Evolutionary conservation across 2,797 vertebrate species (phyloP), one percentile per base, ranked within the genome.

Genomic region (Macropus fuliginosus): DNA sequence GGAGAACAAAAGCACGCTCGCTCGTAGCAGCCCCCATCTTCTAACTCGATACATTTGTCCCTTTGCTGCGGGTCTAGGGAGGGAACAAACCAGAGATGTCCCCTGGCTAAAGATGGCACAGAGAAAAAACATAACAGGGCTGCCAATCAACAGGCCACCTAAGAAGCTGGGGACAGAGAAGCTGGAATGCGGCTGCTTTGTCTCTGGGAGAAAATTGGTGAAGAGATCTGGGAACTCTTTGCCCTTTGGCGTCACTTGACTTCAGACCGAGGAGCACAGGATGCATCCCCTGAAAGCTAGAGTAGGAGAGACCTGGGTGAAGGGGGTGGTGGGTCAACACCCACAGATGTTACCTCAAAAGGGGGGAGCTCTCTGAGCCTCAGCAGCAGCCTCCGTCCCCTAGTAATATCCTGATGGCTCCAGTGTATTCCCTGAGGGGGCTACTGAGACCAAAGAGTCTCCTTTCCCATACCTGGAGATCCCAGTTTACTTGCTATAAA

Each of bases 1-100:
- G 40, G 6, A 94, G 92, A 96, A 97, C 95, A 98, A 97, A 97
- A 95, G 97, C 46, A 92, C 13, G 28, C 52, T 34, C 13, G 28
- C 52, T 34, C 92, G 31, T 9, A 92, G 89, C 21, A 74, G 90
- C 56, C 57, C 94, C 91, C 56, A 95, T 55, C n/a, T 55, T 56
- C 40, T 55, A 12, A 16, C 55, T 9, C 9, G 12, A n/a, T 55
- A 87, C 91, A 87, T 54, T 93, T 92, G 94, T 87, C 55, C 31
- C 40, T 57, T n/a, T 94, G 93, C 91, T 40, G 50, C 55, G n/a
- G 74, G 89, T 62, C 94, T 94, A 56, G 31, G 90, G 54, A 91
- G 52, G 89, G 16, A 55, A 40, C 52, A 87, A 87, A 87, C 74
- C 74, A 87, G 74, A 87, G 21, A 50, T 87, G 74, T 87, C 40